phyloP scores from a whole-genome alignment of 2,888 invertebrate species.

The Drosophila greeni region DNA sequence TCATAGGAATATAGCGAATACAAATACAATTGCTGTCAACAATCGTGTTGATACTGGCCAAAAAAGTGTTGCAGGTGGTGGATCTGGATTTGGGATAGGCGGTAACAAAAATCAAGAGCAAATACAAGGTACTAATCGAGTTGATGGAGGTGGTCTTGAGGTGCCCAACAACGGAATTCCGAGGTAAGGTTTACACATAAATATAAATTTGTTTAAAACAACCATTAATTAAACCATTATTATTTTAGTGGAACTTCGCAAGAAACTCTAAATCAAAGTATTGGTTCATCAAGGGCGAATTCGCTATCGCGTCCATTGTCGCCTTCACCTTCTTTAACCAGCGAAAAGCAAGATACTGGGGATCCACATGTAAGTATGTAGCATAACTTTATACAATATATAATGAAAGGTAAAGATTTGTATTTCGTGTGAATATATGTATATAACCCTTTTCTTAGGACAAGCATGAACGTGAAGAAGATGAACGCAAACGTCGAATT shows the following conservation, averaged over 20 bases:
- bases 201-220: neutral
- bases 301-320: conserved; percentile 89
- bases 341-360: conserved; percentile 89
- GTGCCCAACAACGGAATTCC: conserved; percentile 76
- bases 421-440: too few species aligned
- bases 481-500: conserved; percentile 94
- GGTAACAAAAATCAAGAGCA: conserved; percentile 46
- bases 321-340: conserved; percentile 94
- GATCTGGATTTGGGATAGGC: conserved; percentile 47
- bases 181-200: conserved; percentile 55
- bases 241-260: conserved; percentile 81
- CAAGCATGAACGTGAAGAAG: conserved; percentile 96
- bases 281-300: conserved; percentile 82
- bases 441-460: conserved; percentile 81
- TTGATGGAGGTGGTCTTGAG: conserved; percentile 75
- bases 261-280: conserved; percentile 82
- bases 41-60: conserved; percentile 66
- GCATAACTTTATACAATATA: too few species aligned
- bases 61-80: conserved; percentile 72
- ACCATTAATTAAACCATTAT: neutral
- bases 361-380: conserved; percentile 85
- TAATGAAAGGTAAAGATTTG: too few species aligned
- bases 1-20: conserved; percentile 52
- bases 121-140: conserved; percentile 24
- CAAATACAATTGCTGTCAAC: conserved; percentile 28